Evolutionary conservation across 1,140 invertebrate species (phyloP).

Genomic region (Chelonus insularis): DNA sequence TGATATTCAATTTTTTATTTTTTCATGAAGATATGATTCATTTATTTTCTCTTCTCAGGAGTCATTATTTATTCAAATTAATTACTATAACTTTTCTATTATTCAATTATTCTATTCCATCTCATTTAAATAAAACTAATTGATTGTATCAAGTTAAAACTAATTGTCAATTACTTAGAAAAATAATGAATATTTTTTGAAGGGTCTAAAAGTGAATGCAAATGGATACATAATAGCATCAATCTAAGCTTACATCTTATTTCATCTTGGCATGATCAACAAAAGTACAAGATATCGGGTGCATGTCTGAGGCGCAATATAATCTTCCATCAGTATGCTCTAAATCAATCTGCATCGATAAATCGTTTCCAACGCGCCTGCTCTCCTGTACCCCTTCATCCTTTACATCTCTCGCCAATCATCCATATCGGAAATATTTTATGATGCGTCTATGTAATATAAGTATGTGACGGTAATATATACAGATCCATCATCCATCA

Average conservation of each 20-base stretch:
- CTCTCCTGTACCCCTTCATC: constrained; percentile 3
- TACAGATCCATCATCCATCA: constrained; percentile 6
- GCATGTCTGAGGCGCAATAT: constrained; percentile 17
- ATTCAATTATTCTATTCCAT: no score
- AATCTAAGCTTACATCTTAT: constrained; percentile 11
- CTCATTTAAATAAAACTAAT: no score
- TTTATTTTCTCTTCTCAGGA: no score
- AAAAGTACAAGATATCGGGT: neutral
- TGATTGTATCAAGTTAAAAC: no score
- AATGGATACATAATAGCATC: constrained; percentile 1
- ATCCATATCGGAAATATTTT: constrained; percentile 16
- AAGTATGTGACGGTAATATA: constrained; percentile 10
- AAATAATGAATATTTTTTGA: no score
- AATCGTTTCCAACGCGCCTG: constrained; percentile 31
- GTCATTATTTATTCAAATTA: no score
- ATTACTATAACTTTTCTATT: no score
- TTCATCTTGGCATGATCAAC: constrained; percentile 6
- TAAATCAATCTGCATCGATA: constrained; percentile 52
- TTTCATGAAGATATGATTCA: no score
- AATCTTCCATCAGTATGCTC: constrained; percentile 36
- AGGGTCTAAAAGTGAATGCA: neutral
- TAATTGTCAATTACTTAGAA: no score
- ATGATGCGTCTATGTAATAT: neutral
- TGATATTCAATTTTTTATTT: neutral
- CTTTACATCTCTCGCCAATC: constrained; percentile 13